Base-by-base conservation (phyloP, 30 jellyfish, hydroid and myxozoan genomes). In the Calvadosia cruxmelitensis region DNA sequence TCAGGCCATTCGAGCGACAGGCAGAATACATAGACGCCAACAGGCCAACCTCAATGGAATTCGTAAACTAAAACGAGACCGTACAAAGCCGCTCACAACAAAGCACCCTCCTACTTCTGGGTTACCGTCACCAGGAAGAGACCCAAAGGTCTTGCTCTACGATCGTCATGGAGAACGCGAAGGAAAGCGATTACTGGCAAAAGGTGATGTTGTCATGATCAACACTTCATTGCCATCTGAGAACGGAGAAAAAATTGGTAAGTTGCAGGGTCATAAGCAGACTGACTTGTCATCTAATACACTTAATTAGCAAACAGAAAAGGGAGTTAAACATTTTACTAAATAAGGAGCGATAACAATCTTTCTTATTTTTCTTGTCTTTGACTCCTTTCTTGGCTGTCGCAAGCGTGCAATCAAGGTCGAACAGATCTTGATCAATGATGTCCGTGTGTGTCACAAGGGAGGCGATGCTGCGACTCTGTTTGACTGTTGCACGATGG, bases 81-180 rank as follows among this genome's bases (percentile, higher is more conserved):
- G 57, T 20, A 42, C 57, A 20, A 10, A 42, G 20, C 57, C 57
- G 20, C 20, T 42, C 10, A 42, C 57, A 5, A 42, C 57, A 5
- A 42, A 42, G 20, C n/a, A n/a, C n/a, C 10, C 57, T 5, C 57
- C 15, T 20, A 42, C 10, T 20, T 10, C 57, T 5, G 20, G 20
- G 57, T 5, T 42, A 42, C 57, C 57, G 57, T 5, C 20, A 20
- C 10, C 20, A 10, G 20, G 20, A 5, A 42, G 15, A 42, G 20
- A 42, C 57, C 57, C 57, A 42, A 42, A 42, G 20, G 57, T 42
- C 15, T 42, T 42, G 20, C 20, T 42, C 15, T 42, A 42, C 57
- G 57, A 42, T 42, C 10, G 57, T 42, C 57, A 42, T 42, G 57
- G 57, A 42, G 57, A 42, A 20, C 57, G 57, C 20, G 57, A 42